Percentiles rank a stretch among this genome's conserved stretches.
These are phyloP conservation scores for Limnodromus scolopaceus DNA, from an alignment of 2,797 vertebrate species.

Conservation along the genomic window DNA sequence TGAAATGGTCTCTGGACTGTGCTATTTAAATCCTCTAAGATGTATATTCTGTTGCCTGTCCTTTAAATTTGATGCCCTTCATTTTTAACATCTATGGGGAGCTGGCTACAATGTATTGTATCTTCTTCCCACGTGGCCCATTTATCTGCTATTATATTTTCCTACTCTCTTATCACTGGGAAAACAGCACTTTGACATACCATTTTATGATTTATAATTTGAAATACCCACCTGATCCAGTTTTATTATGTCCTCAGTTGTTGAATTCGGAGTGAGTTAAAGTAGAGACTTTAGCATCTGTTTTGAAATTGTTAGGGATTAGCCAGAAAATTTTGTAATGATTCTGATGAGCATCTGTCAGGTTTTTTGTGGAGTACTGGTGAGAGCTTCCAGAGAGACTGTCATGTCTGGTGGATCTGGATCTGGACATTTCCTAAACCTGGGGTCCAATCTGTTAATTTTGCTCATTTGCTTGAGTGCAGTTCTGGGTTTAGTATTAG, in stretches of 20 bases:
- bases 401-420: neutral
- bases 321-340: slow-evolving; percentile 5
- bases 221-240: slow-evolving; percentile 7
- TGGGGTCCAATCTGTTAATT: neutral
- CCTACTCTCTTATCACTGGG: neutral
- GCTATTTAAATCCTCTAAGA: neutral
- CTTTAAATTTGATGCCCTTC: slow-evolving; percentile 5
- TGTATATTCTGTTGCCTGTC: neutral
- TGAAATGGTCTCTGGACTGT: slow-evolving; percentile 28
- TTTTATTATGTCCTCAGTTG: neutral
- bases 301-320: slow-evolving; percentile 12
- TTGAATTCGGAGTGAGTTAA: neutral
- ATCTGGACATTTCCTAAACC: neutral
- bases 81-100: neutral
- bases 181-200: slow-evolving; percentile 1
- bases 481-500: neutral
- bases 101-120: neutral
- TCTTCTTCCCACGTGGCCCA: neutral
- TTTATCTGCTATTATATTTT: slow-evolving; percentile 7
- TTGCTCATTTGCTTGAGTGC: neutral
- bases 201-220: neutral
- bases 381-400: neutral
- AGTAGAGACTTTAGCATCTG: slow-evolving; percentile 16
- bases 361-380: neutral
- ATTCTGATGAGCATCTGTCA: slow-evolving; percentile 35